These are phyloP conservation scores for Electrona antarctica DNA, from an alignment of 2,113 vertebrate species.

Conservation along the genomic window DNA sequence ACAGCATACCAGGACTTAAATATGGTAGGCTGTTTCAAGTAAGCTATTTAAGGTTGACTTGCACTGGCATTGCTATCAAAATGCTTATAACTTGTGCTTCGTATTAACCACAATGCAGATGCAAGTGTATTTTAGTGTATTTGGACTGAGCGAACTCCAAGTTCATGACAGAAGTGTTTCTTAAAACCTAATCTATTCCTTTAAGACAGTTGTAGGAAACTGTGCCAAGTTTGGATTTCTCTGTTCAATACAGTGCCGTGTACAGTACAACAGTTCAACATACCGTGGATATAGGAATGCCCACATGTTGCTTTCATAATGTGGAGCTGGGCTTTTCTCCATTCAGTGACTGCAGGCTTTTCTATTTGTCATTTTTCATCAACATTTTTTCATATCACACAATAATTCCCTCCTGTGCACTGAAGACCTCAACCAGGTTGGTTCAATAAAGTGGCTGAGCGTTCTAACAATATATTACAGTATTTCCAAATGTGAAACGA, in stretches of 20 bases:
- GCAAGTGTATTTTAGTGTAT: background rate
- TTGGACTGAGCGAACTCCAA: background rate
- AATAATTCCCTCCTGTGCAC: slow-evolving; percentile 3
- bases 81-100: background rate
- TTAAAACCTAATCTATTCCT: slow-evolving; percentile 6
- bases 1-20: background rate
- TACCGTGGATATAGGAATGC: background rate
- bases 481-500: slow-evolving; percentile 37
- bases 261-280: background rate
- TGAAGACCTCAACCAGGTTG: slow-evolving; percentile 8
- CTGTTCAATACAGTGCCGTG: background rate
- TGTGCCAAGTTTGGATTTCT: background rate
- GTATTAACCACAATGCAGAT: background rate
- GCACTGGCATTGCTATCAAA: background rate
- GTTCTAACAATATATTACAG: slow-evolving; percentile 20
- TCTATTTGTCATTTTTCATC: background rate
- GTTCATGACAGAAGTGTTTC: slow-evolving; percentile 12
- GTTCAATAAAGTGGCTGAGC: background rate
- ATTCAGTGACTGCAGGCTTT: slow-evolving; percentile 7
- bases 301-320: background rate
- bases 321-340: background rate
- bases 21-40: background rate
- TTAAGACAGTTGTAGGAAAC: background rate
- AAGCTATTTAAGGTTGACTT: slow-evolving; percentile 8
- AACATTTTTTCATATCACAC: background rate